phyloP scores from a whole-genome alignment of 2,888 invertebrate genomes.

The Dasypogon diadema region DNA sequence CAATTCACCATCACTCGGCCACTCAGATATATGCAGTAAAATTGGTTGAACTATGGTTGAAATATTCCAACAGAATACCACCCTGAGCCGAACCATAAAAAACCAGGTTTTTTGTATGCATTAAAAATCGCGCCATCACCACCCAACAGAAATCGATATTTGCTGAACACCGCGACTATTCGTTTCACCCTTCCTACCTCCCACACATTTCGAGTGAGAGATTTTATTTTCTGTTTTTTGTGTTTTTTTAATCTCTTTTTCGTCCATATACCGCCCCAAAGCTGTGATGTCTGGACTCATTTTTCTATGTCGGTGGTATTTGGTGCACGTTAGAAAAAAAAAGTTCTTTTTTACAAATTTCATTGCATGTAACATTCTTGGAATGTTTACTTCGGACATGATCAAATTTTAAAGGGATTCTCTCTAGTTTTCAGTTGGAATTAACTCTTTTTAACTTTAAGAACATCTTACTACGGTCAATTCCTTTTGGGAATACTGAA shows the following conservation, averaged over 20 bases:
- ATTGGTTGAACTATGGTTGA: constrained; percentile 41
- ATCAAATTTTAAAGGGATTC: constrained; percentile 5
- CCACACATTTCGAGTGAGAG: constrained; percentile 16
- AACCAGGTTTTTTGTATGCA: constrained; percentile 40
- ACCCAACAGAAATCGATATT: constrained; percentile 48
- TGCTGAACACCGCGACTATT: constrained; percentile 1
- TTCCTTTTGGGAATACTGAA: too few species aligned
- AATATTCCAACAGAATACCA: constrained; percentile 20
- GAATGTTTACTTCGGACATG: constrained; percentile 9
- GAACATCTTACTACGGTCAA: too few species aligned
- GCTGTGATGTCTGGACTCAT: constrained; percentile 40
- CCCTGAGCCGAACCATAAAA: constrained; percentile 14
- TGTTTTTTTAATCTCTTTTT: constrained; percentile 4
- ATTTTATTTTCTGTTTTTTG: constrained; percentile 16
- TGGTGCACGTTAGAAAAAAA: constrained; percentile 31
- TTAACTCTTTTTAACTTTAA: background rate
- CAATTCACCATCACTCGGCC: background rate
- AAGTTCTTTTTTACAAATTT: constrained; percentile 20
- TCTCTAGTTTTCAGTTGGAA: constrained; percentile 8
- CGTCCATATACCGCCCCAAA: background rate
- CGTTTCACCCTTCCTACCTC: background rate
- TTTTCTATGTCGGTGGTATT: constrained; percentile 39
- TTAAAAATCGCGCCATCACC: constrained; percentile 50
- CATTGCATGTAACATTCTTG: constrained; percentile 27
- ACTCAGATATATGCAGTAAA: background rate